phyloP scores from a whole-genome alignment of 2,888 invertebrate species.

The Lasioglossum oenotherae region DNA sequence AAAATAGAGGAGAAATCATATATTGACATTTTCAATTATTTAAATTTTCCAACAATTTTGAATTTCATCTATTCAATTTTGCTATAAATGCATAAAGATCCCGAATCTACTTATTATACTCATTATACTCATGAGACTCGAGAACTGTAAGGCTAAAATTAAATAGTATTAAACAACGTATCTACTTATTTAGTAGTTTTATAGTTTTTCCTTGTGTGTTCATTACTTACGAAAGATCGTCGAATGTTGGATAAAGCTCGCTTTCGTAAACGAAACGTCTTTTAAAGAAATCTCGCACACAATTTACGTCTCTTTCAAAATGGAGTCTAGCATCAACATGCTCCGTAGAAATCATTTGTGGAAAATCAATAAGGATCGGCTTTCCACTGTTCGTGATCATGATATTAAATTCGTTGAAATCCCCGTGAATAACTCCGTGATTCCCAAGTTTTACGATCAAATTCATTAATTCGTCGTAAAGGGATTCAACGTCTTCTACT shows the following conservation, averaged over 20 bases:
- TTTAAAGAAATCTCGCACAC: conserved; percentile 95
- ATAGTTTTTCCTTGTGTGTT: neutral
- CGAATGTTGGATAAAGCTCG: conserved; percentile 91
- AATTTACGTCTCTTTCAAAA: conserved; percentile 97
- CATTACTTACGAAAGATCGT: conserved; percentile 86
- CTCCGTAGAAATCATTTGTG: conserved; percentile 98
- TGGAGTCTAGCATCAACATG: conserved; percentile 96
- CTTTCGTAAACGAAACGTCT: conserved; percentile 96
- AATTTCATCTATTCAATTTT: no score
- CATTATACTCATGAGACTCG: neutral
- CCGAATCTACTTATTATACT: no score
- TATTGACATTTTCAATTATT: no score
- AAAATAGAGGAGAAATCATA: no score
- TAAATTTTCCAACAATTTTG: no score
- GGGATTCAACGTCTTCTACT: conserved; percentile 89
- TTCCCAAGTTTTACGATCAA: conserved; percentile 95
- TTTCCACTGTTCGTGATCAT: conserved; percentile 93
- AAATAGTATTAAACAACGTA: neutral
- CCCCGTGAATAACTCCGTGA: conserved; percentile 98
- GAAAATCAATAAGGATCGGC: conserved; percentile 97
- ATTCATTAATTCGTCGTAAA: conserved; percentile 98
- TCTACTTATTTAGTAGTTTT: neutral
- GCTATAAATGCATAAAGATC: no score
- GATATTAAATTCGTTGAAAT: conserved; percentile 99
- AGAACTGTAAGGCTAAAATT: neutral